phyloP scores from a whole-genome alignment of 2,888 invertebrate species.

The Trichacis sp. region DNA sequence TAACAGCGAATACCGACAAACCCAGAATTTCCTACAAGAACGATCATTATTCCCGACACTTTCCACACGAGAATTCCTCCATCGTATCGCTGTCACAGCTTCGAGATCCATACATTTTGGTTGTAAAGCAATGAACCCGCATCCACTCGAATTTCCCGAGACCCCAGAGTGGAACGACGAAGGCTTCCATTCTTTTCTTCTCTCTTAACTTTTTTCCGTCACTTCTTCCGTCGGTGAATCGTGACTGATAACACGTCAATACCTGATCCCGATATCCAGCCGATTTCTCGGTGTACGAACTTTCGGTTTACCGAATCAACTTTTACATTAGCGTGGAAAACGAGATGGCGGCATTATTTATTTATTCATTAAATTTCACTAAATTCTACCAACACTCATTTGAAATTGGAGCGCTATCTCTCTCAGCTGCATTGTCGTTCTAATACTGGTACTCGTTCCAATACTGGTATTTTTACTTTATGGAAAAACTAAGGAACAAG shows the following conservation, averaged over 20 bases:
- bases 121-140: background rate
- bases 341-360: conserved; percentile 10
- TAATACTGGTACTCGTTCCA: too few species aligned
- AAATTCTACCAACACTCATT: too few species aligned
- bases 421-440: too few species aligned
- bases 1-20: too few species aligned
- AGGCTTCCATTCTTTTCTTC: conserved; percentile 7
- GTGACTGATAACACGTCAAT: conserved; percentile 46
- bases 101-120: background rate
- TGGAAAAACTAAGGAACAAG: too few species aligned
- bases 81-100: background rate
- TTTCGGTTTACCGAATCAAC: conserved; percentile 44
- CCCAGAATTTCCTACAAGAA: too few species aligned
- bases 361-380: too few species aligned
- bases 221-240: conserved; percentile 24
- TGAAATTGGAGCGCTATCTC: too few species aligned
- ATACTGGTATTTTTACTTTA: too few species aligned
- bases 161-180: conserved; percentile 14
- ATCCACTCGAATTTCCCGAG: background rate
- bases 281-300: conserved; percentile 46
- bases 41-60: conserved; percentile 4
- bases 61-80: background rate
- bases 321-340: conserved; percentile 30
- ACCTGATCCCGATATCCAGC: conserved; percentile 48
- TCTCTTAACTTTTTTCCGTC: conserved; percentile 8